Conservation (phyloP, 2,113 vertebrate genomes). For the Aphelocoma coerulescens region DNA sequence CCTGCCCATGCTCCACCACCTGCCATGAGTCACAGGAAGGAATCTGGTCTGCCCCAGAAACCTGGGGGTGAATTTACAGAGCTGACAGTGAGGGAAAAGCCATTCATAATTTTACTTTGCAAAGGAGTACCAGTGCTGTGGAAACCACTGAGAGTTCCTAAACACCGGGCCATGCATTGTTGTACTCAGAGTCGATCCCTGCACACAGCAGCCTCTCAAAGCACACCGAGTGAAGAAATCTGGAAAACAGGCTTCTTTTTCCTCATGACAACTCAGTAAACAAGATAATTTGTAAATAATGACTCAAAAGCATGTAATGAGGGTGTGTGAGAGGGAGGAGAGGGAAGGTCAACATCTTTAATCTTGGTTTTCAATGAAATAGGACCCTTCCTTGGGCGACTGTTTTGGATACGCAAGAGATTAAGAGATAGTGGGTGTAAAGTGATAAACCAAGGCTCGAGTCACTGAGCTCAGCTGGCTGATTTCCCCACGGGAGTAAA, state of each 20-base stretch:
- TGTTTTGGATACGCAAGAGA: conserved; percentile 34
- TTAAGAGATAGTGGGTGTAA: background rate
- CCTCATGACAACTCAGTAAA: conserved; percentile 12
- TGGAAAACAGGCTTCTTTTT: background rate
- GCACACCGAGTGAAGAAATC: background rate
- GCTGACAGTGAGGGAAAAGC: background rate
- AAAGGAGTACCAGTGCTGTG: background rate
- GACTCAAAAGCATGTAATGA: conserved; percentile 59
- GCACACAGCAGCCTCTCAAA: background rate
- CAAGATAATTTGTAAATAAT: conserved; percentile 61
- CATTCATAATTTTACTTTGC: background rate
- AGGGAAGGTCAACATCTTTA: conserved; percentile 46
- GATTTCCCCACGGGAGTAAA: background rate
- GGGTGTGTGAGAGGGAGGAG: background rate
- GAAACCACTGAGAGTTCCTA: background rate
- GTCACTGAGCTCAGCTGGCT: background rate
- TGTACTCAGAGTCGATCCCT: background rate
- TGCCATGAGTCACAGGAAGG: background rate
- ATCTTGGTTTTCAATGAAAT: background rate
- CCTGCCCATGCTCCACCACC: background rate
- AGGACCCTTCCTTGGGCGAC: conserved; percentile 15
- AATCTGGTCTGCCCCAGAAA: background rate
- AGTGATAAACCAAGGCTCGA: background rate
- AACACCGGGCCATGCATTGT: background rate
- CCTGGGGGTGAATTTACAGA: background rate